A percentile compares a stretch with the other conserved stretches of the same genome.
Conservation (phyloP, 2,113 vertebrate genomes). For the Laticauda colubrina region DNA sequence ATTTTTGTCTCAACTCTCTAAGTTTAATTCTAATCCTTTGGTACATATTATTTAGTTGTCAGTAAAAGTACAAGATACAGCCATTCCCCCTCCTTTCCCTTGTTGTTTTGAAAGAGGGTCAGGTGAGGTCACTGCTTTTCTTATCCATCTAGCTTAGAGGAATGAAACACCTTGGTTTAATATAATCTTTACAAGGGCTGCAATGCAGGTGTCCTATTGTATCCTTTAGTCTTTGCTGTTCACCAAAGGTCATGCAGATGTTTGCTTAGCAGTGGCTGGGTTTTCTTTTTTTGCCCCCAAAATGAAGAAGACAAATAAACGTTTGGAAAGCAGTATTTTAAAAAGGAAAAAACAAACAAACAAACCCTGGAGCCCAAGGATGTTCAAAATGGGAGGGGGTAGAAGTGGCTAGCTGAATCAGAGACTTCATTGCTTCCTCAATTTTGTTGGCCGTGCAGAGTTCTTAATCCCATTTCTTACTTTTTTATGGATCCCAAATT, state of each 20-base stretch:
- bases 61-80: slow-evolving; percentile 47
- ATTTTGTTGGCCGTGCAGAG: background rate
- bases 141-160: slow-evolving; percentile 41
- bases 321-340: slow-evolving; percentile 8
- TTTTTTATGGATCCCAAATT: background rate
- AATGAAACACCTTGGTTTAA: slow-evolving; percentile 31
- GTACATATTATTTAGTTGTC: slow-evolving; percentile 47
- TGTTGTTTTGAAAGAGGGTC: slow-evolving; percentile 38
- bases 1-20: slow-evolving; percentile 31
- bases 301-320: slow-evolving; percentile 11
- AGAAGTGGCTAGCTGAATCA: background rate
- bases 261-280: background rate
- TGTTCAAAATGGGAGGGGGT: background rate
- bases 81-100: background rate
- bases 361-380: background rate
- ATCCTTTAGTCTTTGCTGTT: slow-evolving; percentile 26
- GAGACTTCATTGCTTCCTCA: background rate
- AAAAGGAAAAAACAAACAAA: background rate
- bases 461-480: background rate
- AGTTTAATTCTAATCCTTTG: slow-evolving; percentile 54
- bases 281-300: background rate
- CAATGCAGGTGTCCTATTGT: slow-evolving; percentile 28
- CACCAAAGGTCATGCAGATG: slow-evolving; percentile 41
- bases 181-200: slow-evolving; percentile 20
- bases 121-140: slow-evolving; percentile 42